Evolutionary conservation across 2,888 invertebrate species (phyloP).

Genomic region (Dolichopus griseipennis): DNA sequence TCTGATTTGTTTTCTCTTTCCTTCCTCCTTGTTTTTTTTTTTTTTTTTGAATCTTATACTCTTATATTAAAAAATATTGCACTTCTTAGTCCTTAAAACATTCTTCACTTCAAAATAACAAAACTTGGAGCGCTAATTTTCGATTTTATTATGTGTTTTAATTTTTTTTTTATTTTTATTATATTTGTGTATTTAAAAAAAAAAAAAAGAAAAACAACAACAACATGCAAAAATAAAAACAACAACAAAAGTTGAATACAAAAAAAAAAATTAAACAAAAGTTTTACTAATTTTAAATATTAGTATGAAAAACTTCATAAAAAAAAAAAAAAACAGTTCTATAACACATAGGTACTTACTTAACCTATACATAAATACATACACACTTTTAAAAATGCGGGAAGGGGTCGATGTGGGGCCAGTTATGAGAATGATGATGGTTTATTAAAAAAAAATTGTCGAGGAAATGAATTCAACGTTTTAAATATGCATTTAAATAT

Average conservation of each 20-base stretch:
- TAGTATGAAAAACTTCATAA: background rate
- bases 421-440: no score
- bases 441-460: background rate
- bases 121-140: background rate
- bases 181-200: background rate
- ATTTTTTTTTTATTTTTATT: background rate
- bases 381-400: background rate
- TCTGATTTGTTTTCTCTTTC: no score
- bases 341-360: background rate
- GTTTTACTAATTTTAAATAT: background rate
- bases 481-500: constrained; percentile 6
- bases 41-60: no score
- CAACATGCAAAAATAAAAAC: no score
- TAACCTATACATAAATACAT: background rate
- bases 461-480: background rate
- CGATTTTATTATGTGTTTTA: background rate
- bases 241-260: no score
- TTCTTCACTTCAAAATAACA: background rate
- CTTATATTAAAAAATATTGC: no score
- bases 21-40: no score
- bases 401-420: background rate
- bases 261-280: background rate
- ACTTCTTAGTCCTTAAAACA: no score
- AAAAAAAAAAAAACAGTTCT: no score
- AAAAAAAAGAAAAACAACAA: no score